Evolutionary conservation across 2,888 invertebrate genomes (phyloP).

Genomic region (Xestia ashworthii): DNA sequence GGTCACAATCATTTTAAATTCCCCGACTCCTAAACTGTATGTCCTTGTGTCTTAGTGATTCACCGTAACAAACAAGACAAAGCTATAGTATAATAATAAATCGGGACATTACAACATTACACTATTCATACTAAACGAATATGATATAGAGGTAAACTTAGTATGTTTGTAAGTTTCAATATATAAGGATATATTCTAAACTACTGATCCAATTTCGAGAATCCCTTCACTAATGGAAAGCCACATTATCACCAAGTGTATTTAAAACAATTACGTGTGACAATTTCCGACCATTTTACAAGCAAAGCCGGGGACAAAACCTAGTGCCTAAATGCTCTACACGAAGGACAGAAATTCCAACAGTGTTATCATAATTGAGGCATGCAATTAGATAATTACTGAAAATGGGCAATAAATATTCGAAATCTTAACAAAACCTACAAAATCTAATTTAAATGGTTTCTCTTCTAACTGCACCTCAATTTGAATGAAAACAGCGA

Average conservation of each 20-base stretch:
- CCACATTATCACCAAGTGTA: too few relatives aligned
- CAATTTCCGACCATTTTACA: too few relatives aligned
- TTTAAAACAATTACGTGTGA: too few relatives aligned
- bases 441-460: background rate
- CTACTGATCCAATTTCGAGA: background rate
- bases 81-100: too few relatives aligned
- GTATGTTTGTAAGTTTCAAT: background rate
- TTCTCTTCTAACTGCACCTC: conserved; percentile 15
- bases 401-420: background rate
- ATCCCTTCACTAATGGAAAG: background rate
- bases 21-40: too few relatives aligned
- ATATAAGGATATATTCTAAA: background rate
- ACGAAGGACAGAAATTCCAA: background rate
- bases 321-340: rapidly evolving
- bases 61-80: too few relatives aligned
- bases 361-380: background rate
- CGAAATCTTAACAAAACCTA: background rate
- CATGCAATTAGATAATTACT: background rate
- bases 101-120: too few relatives aligned
- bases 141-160: background rate
- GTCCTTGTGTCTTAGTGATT: too few relatives aligned
- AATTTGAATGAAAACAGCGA: conserved; percentile 34
- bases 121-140: background rate
- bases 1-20: too few relatives aligned
- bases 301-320: background rate